Percentiles rank a stretch among this genome's conserved stretches.
These are phyloP conservation scores for Forficula auricularia DNA, from an alignment of 1,140 invertebrate genomes.

Conservation along the genomic window DNA sequence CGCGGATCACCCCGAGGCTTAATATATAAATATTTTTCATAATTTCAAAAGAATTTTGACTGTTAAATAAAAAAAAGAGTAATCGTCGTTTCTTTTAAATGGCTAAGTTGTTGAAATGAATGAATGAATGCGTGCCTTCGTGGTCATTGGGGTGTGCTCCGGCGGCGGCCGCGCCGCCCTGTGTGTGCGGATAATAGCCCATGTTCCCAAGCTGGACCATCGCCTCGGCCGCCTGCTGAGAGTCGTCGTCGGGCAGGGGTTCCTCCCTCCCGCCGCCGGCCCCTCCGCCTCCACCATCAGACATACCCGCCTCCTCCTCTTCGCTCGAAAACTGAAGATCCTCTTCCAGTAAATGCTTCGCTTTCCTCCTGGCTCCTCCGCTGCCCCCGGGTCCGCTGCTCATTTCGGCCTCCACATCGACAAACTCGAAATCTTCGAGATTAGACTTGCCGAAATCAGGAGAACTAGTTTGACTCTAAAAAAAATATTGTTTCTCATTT, in stretches of 20 bases:
- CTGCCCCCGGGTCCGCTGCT: conserved; percentile 12
- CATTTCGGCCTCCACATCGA: conserved; percentile 46
- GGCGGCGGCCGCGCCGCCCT: background rate
- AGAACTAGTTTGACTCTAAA: conserved; percentile 37
- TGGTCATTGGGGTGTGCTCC: too few species aligned
- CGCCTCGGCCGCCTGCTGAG: conserved; percentile 64
- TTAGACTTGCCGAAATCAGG: conserved; percentile 33
- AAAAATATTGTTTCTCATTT: conserved; percentile 10
- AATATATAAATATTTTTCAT: too few species aligned
- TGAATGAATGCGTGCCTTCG: too few species aligned
- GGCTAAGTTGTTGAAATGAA: too few species aligned
- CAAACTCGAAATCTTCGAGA: conserved; percentile 45
- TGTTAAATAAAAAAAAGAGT: too few species aligned
- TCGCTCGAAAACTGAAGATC: conserved; percentile 58
- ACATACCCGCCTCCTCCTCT: conserved; percentile 29
- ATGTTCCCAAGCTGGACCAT: conserved; percentile 68
- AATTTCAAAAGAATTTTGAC: too few species aligned
- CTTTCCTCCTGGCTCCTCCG: conserved; percentile 5
- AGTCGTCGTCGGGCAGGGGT: conserved; percentile 40
- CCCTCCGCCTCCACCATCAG: conserved; percentile 8
- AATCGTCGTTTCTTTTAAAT: too few species aligned
- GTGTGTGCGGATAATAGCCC: conserved; percentile 34
- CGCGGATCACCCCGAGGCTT: too few species aligned
- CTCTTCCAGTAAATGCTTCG: conserved; percentile 15
- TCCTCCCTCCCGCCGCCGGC: conserved; percentile 18